Percentiles rank a stretch among this genome's conserved stretches.
phyloP scores from a whole-genome alignment of 1,140 invertebrate species.

The Lasaia peninsularis region DNA sequence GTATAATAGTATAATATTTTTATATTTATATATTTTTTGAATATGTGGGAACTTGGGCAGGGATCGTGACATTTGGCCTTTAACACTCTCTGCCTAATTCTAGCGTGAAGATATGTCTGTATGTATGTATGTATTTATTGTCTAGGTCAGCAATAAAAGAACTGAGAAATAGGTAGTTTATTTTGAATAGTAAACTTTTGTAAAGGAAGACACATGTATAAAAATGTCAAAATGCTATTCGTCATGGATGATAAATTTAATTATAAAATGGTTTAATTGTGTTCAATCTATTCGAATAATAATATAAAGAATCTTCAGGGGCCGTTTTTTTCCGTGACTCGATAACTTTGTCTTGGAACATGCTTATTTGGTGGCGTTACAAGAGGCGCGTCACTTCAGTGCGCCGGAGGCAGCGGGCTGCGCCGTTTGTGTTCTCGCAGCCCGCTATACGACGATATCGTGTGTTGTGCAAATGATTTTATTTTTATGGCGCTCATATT shows the following conservation, averaged over 20 bases:
- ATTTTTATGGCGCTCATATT: conserved; percentile 74
- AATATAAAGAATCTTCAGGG: neutral
- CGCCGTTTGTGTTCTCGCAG: conserved; percentile 59
- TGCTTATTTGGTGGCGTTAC: conserved; percentile 14
- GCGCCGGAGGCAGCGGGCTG: conserved; percentile 68
- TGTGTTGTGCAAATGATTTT: conserved; percentile 71
- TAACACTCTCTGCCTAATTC: no score
- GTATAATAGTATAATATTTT: no score
- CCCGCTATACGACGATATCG: conserved; percentile 51
- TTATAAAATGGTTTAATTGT: neutral
- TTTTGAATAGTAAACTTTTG: no score
- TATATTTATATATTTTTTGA: no score
- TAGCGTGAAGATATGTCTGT: no score
- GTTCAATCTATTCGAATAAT: neutral
- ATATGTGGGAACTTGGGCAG: no score
- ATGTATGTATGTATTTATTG: no score
- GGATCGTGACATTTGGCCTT: no score
- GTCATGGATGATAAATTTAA: neutral
- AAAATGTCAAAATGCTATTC: neutral
- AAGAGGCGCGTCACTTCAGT: conserved; percentile 39
- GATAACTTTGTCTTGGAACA: conserved; percentile 16
- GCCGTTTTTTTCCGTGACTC: conserved; percentile 15
- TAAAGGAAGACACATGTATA: neutral
- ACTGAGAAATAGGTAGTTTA: no score
- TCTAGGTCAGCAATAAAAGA: no score